Conservation (phyloP, 2,888 invertebrate genomes). For the Julus scandinavius region DNA sequence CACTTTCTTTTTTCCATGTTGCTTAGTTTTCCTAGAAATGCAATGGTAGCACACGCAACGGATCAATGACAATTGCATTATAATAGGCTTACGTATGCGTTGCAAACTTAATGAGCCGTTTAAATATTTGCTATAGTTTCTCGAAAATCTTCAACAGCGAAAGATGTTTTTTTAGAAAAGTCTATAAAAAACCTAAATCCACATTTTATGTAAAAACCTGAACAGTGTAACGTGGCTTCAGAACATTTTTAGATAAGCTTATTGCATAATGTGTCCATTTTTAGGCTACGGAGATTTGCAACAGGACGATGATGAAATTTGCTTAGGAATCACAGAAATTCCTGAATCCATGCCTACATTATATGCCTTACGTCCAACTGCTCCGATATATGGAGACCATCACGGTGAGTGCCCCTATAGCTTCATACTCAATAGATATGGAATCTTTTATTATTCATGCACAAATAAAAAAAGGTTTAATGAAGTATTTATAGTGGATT, state of each 20-base stretch:
- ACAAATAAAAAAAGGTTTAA: background rate
- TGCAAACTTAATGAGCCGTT: conserved; percentile 45
- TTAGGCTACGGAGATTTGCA: background rate
- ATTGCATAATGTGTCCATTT: background rate
- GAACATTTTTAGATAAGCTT: background rate
- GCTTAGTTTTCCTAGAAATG: background rate
- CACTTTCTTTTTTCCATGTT: background rate
- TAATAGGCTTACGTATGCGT: conserved; percentile 38
- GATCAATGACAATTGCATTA: conserved; percentile 51
- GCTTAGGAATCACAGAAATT: conserved; percentile 46
- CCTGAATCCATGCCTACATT: conserved; percentile 44
- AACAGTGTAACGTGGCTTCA: background rate
- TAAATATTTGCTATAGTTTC: conserved; percentile 44
- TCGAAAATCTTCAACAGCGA: background rate
- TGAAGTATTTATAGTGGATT: background rate
- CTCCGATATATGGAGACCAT: conserved; percentile 55
- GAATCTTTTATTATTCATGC: no score
- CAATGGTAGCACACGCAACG: background rate
- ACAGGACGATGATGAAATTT: conserved; percentile 34
- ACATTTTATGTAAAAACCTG: background rate
- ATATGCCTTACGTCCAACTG: conserved; percentile 54
- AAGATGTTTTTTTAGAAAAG: background rate
- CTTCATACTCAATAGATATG: no score
- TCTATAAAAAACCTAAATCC: background rate
- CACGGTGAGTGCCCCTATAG: conserved; percentile 27